Conservation (phyloP, 1,140 invertebrate species). For the Psix sp. region DNA sequence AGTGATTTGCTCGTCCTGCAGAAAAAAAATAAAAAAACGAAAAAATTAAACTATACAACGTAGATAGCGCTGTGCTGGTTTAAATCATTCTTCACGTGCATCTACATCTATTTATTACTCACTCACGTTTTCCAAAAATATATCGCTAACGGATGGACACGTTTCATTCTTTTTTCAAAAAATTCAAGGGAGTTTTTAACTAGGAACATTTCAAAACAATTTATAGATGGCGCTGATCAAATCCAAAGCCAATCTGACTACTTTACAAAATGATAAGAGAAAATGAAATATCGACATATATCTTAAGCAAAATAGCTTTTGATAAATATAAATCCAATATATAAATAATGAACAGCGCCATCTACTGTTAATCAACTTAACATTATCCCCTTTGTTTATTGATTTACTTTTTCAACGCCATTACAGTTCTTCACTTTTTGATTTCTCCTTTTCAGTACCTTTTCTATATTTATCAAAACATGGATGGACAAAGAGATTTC, state of each 20-base stretch:
- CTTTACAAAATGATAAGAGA: too few species aligned
- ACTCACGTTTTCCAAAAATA: slow-evolving; percentile 49
- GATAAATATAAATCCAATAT: too few species aligned
- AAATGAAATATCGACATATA: too few species aligned
- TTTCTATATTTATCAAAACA: slow-evolving; percentile 56
- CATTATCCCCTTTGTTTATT: too few species aligned
- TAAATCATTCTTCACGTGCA: too few species aligned
- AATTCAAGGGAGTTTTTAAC: slow-evolving; percentile 27
- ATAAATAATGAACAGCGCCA: too few species aligned
- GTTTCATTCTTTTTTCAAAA: slow-evolving; percentile 10
- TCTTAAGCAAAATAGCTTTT: too few species aligned
- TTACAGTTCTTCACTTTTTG: slow-evolving; percentile 11
- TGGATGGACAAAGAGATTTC: slow-evolving; percentile 56
- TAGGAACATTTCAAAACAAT: slow-evolving; percentile 46
- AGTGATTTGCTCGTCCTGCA: neutral
- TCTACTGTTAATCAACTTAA: too few species aligned
- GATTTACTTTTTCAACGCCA: too few species aligned
- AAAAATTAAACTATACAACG: slow-evolving; percentile 13
- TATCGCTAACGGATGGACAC: slow-evolving; percentile 53
- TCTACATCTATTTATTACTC: slow-evolving; percentile 36
- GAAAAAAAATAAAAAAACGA: neutral
- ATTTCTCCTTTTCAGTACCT: slow-evolving; percentile 19
- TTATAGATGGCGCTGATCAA: too few species aligned
- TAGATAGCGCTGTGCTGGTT: too few species aligned
- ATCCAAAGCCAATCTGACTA: too few species aligned